Conservation (phyloP, 2,888 invertebrate genomes). For the Archips crataeganus region DNA sequence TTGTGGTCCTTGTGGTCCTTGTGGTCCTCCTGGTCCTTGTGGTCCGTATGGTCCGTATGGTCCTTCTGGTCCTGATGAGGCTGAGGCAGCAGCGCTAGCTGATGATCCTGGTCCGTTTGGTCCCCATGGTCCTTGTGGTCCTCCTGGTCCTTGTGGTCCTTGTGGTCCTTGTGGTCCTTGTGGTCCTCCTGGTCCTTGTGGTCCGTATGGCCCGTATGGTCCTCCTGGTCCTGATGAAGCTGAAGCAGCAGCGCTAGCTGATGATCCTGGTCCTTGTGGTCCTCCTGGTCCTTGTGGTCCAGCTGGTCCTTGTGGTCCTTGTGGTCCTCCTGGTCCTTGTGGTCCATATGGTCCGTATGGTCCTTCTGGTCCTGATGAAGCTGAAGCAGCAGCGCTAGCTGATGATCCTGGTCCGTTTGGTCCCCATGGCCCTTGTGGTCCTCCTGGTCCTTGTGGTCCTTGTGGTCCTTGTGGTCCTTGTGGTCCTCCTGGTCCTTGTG, state of each 20-base stretch:
- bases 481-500: background rate
- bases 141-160: background rate
- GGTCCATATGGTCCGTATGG: conserved; percentile 9
- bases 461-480: background rate
- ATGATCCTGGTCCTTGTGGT: conserved; percentile 18
- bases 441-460: background rate
- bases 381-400: conserved; percentile 2
- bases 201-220: conserved; percentile 5
- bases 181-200: background rate
- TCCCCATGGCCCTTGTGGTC: conserved; percentile 13
- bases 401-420: conserved; percentile 22
- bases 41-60: conserved; percentile 12
- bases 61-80: conserved; percentile 2
- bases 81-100: too few relatives aligned
- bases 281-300: conserved; percentile 11
- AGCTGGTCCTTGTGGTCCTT: background rate
- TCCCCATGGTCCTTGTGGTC: conserved; percentile 13
- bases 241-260: conserved; percentile 24
- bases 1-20: conserved; percentile 1
- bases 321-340: conserved; percentile 3
- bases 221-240: conserved; percentile 34
- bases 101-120: too few relatives aligned
- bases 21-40: conserved; percentile 8
- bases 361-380: conserved; percentile 3
- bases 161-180: background rate